These are phyloP conservation scores for Numida meleagris DNA, from an alignment of 2,113 vertebrate species.

Conservation along the genomic window DNA sequence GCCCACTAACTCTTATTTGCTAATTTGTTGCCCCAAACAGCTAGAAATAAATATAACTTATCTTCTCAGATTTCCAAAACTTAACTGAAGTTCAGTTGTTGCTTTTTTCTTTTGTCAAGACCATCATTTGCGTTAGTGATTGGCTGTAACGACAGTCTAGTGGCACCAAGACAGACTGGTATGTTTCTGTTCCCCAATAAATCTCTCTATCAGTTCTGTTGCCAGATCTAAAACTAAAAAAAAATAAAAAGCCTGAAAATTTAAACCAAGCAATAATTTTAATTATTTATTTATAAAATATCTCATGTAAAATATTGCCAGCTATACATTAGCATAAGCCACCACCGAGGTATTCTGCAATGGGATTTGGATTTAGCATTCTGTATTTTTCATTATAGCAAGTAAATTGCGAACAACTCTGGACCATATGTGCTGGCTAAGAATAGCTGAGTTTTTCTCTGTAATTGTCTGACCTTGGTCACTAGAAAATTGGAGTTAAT, in stretches of 20 bases:
- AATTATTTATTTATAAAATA: neutral
- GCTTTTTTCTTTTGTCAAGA: neutral
- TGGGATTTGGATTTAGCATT: conserved; percentile 34
- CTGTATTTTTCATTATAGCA: conserved; percentile 50
- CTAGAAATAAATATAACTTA: neutral
- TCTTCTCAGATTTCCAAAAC: neutral
- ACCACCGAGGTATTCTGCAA: neutral
- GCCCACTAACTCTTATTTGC: neutral
- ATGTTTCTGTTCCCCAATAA: neutral
- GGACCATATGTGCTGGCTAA: conserved; percentile 69
- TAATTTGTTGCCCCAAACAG: neutral
- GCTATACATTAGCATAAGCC: neutral
- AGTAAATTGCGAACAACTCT: conserved; percentile 64
- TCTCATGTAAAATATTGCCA: neutral
- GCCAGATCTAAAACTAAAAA: neutral
- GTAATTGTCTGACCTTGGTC: conserved; percentile 65
- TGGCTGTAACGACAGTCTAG: neutral
- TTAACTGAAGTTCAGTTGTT: neutral
- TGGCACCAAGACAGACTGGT: neutral
- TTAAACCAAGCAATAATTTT: neutral
- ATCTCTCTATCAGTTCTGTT: neutral
- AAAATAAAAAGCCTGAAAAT: neutral
- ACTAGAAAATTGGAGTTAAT: conserved; percentile 73
- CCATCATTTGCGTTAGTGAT: neutral
- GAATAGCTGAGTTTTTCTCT: conserved; percentile 72